Base-by-base conservation (phyloP, 2,113 vertebrate species). In the Mastomys natalensis region DNA sequence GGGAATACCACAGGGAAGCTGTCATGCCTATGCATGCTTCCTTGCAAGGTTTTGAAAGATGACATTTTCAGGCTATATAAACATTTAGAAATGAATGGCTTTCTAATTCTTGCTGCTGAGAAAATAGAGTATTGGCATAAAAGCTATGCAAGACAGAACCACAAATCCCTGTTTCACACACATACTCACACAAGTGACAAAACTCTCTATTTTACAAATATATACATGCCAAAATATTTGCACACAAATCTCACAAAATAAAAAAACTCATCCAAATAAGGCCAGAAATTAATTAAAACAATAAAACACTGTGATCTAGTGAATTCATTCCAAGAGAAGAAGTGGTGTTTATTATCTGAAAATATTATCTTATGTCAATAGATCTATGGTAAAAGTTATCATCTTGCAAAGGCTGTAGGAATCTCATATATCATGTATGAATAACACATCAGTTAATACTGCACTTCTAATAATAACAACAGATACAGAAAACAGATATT, bases 261-360 rank as follows among this genome's bases (percentile, higher is more conserved):
- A 85, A 84, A 77, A 82, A 53, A 64, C 62, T 9, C 58, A 89
- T 19, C 19, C 43, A 96, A 93, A 91, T 37, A 91, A 74, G 37
- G 1, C 1, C 17, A 74, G 40, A 55, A 87, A 72, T 62, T 64
- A 64, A 82, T 82, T 80, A 66, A 95, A 90, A 45, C 70, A 86
- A 55, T 74, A 89, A 29, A 92, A 58, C 16, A 91, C 1, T 31
- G 40, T 43, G 21, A 55, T 53, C 22, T 89, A 81, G 16, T n/a
- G 60, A 84, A n/a, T 48, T 95, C 85, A 91, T 91, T 93, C 31
- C 58, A 90, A 74, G 48, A 66, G 82, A 43, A 3, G 13, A 95
- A 53, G 4, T 89, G 0, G 81, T 68, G 21, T 60, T 68, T 78
- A 60, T 93, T 87, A 94, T 73, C 72, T 96, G 74, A 88, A 94